Evolutionary conservation across 2,888 invertebrate species (phyloP).

Genomic region (Pristionchus fissidentatus): DNA sequence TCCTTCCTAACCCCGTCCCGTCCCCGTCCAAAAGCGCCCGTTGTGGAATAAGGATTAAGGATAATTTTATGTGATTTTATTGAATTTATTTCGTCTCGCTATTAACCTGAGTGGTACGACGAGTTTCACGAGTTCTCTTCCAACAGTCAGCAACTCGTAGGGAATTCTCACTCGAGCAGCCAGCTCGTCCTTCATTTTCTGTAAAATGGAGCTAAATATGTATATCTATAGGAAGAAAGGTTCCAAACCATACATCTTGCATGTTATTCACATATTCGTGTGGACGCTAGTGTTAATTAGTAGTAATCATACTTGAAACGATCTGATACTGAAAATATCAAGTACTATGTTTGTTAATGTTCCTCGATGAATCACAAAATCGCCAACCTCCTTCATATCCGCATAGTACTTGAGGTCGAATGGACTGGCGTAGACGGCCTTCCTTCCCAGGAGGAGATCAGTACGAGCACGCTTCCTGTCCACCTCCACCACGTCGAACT

Average conservation of each 20-base stretch:
- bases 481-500: slow-evolving; percentile 72
- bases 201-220: slow-evolving; percentile 46
- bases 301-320: neutral
- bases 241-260: too few relatives aligned
- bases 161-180: slow-evolving; percentile 69
- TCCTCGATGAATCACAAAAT: neutral
- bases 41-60: neutral
- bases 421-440: slow-evolving; percentile 73
- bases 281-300: neutral
- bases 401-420: slow-evolving; percentile 73
- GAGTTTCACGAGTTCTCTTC: slow-evolving; percentile 64
- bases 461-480: slow-evolving; percentile 62
- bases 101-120: slow-evolving; percentile 62
- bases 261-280: too few relatives aligned
- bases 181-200: slow-evolving; percentile 72
- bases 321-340: neutral
- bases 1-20: too few relatives aligned
- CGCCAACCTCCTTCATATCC: slow-evolving; percentile 67
- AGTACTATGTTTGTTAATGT: too few relatives aligned
- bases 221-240: neutral
- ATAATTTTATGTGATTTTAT: neutral
- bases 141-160: slow-evolving; percentile 63
- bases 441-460: slow-evolving; percentile 64
- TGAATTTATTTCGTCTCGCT: neutral
- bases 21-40: too few relatives aligned